phyloP scores from a whole-genome alignment of 2,888 invertebrate species.

The Ametastegia equiseti region DNA sequence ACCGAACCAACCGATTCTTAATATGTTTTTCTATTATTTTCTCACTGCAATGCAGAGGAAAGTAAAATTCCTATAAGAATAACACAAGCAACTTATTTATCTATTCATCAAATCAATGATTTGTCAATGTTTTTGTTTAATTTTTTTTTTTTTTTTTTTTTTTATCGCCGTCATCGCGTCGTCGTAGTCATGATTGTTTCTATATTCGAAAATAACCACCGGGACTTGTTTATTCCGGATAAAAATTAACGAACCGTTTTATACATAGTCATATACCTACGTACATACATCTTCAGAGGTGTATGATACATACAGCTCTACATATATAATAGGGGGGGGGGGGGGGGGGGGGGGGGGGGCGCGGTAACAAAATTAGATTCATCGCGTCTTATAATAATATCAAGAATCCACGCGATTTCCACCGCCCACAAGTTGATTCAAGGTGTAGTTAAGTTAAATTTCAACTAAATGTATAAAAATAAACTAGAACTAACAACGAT shows the following conservation, averaged over 20 bases:
- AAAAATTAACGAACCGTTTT: not conserved
- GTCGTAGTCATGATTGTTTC: no score
- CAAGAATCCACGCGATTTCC: not conserved
- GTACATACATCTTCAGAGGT: not conserved
- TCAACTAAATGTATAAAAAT: not conserved
- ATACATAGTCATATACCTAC: not conserved
- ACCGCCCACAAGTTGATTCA: not conserved
- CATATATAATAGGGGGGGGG: no score
- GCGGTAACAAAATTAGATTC: conserved; percentile 29
- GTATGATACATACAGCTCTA: not conserved
- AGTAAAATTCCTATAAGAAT: conserved; percentile 37
- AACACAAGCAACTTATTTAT: conserved; percentile 42
- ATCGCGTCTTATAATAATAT: not conserved
- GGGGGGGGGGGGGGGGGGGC: no score
- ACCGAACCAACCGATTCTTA: not conserved
- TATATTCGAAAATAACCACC: not conserved
- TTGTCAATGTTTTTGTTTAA: no score
- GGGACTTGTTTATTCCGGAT: not conserved
- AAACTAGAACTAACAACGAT: not conserved
- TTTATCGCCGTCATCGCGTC: not conserved
- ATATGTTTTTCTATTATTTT: conserved; percentile 42
- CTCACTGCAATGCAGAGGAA: not conserved
- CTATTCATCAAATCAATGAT: conserved; percentile 30
- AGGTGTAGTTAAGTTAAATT: not conserved
- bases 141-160: not conserved